Evolutionary conservation across 2,113 vertebrate genomes (phyloP).

Genomic region (Columbina picui): DNA sequence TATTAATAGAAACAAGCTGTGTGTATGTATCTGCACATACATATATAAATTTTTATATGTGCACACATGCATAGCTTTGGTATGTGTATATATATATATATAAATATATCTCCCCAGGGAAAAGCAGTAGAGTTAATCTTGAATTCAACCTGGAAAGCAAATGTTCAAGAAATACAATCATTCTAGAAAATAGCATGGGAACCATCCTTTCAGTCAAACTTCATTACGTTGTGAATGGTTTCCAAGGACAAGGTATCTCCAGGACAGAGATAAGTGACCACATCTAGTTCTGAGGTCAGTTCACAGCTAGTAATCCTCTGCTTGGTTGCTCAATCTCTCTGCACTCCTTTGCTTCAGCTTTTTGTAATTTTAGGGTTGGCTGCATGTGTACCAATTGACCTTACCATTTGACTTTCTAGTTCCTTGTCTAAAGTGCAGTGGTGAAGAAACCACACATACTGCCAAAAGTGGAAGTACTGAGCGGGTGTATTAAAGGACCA

Average conservation of each 20-base stretch:
- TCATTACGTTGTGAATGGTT: neutral
- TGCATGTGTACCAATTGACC: rapidly evolving
- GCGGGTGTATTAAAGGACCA: neutral
- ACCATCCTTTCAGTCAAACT: neutral
- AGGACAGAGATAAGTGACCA: neutral
- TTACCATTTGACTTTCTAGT: neutral
- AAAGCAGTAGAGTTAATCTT: neutral
- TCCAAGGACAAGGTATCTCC: neutral
- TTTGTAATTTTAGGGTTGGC: neutral
- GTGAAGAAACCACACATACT: neutral
- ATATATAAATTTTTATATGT: neutral
- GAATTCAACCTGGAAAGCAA: neutral
- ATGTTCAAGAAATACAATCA: neutral
- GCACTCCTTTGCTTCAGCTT: neutral
- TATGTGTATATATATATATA: neutral
- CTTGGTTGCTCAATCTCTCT: neutral
- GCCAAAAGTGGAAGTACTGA: neutral
- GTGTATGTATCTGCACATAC: neutral
- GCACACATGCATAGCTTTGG: neutral
- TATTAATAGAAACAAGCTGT: neutral
- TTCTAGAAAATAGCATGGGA: neutral
- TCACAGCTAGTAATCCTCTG: neutral
- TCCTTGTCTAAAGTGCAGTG: neutral
- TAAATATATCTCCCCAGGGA: neutral
- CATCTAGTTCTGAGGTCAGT: neutral